Base-by-base conservation (phyloP, 2,888 invertebrate species). In the Eledona agricola region DNA sequence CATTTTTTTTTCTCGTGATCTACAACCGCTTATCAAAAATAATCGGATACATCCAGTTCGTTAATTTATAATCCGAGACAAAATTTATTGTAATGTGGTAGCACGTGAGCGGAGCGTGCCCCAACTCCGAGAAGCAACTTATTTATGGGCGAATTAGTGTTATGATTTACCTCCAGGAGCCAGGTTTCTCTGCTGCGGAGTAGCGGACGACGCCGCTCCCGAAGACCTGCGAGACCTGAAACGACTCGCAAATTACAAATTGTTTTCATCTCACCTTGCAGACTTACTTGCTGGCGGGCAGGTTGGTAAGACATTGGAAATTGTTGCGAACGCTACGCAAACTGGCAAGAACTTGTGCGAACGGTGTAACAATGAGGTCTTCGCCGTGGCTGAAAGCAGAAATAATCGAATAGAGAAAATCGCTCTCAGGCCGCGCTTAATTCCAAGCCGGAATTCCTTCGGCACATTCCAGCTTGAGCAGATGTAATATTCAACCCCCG, bases 291-390 rank as follows among this genome's bases (percentile, higher is more conserved):
- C 84, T 81, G 60, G 83, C 84, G 72, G 90, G 89, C 77, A 93
- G 91, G 84, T 97, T 97, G 79, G 97, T 96, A 81, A 99, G 93
- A 77, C 88, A 87, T 78, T 96, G 86, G 84, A 98, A 95, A 83
- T 99, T 99, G 83, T 91, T 95, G 77, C 98, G 90, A 71, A 99
- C 96, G 80, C 95, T 96, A 76, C 97, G 90, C 77, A 99, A 85
- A 80, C 96, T 96, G 78, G 98, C 97, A 81, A 99, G 86, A 79
- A 99, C 94, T 85, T 99, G 99, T 79, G 99, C 99, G 83, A 99
- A 99, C 71, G 99, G 99, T 71, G 99, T 99, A 77, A 99, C 98
- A 77, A 99, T 99, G 81, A 98, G 87, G 82, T 98, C 98, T 83
- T 99, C 98, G 75, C 96, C 96, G 85, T 98, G 96, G 81, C 95